Conservation (phyloP, 2,113 vertebrate genomes). For the Danionella cerebrum region DNA sequence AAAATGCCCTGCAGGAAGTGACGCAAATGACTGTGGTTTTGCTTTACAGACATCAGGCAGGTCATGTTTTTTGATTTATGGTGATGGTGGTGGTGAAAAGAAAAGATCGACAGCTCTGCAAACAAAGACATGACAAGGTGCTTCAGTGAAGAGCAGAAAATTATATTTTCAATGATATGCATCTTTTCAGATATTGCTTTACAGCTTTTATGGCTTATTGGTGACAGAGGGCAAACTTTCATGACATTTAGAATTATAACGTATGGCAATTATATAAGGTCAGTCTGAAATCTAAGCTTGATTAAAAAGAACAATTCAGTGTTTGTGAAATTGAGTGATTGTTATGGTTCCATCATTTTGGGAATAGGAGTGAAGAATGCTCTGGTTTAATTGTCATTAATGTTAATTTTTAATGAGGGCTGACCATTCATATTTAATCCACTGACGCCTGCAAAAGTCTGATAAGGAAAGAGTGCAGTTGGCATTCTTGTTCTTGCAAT, state of each 20-base stretch:
- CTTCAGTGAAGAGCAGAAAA: neutral
- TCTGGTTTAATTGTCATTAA: neutral
- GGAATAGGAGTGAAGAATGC: neutral
- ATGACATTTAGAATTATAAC: conserved; percentile 2
- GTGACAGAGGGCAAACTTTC: neutral
- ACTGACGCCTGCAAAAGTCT: neutral
- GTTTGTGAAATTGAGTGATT: neutral
- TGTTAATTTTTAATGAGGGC: neutral
- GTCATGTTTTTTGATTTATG: neutral
- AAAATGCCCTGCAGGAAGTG: conserved; percentile 11
- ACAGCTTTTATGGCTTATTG: neutral
- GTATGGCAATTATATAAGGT: neutral
- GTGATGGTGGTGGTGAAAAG: neutral
- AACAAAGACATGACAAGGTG: conserved; percentile 12
- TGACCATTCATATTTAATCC: neutral
- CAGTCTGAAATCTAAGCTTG: neutral
- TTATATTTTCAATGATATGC: neutral
- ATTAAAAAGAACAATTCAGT: neutral
- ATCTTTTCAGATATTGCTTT: neutral
- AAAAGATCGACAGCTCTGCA: neutral
- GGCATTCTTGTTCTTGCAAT: neutral
- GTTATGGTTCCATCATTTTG: neutral
- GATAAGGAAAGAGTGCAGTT: neutral
- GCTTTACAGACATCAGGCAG: neutral
- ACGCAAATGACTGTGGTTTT: neutral